These are phyloP conservation scores for Merodon equestris DNA, from an alignment of 2,888 invertebrate species.

Conservation along the genomic window DNA sequence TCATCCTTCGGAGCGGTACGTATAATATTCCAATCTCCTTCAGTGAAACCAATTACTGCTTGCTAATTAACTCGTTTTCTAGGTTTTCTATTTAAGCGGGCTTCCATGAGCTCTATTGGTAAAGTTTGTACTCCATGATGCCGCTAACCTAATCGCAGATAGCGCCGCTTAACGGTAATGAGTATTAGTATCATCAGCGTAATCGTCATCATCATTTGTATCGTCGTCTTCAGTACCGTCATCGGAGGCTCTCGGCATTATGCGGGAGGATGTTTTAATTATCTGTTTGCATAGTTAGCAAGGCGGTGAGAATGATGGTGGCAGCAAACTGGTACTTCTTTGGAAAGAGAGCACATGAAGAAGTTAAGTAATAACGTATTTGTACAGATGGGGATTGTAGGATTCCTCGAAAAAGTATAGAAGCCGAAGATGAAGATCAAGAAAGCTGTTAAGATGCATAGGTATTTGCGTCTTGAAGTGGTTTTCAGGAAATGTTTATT, in stretches of 20 bases:
- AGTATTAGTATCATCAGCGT: slow-evolving; percentile 59
- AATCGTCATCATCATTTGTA: slow-evolving; percentile 5
- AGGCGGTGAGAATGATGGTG: slow-evolving; percentile 4
- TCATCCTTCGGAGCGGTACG: slow-evolving; percentile 13
- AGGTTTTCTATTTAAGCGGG: slow-evolving; percentile 43
- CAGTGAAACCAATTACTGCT: slow-evolving; percentile 64
- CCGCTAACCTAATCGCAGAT: slow-evolving; percentile 49
- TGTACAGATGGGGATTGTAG: too few species aligned
- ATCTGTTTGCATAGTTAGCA: slow-evolving; percentile 42
- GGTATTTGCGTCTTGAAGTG: too few species aligned
- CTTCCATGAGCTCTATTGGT: slow-evolving; percentile 14
- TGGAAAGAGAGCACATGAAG: too few species aligned
- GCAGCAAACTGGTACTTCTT: background rate
- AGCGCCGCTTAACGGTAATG: slow-evolving; percentile 47
- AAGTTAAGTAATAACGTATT: too few species aligned
- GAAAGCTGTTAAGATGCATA: too few species aligned
- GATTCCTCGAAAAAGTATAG: too few species aligned
- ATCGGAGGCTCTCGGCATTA: slow-evolving; percentile 2
- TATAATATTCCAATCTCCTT: slow-evolving; percentile 57
- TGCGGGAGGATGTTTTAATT: slow-evolving; percentile 48
- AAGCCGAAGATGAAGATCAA: too few species aligned
- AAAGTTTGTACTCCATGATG: slow-evolving; percentile 37
- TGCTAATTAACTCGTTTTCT: slow-evolving; percentile 66
- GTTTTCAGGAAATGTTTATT: too few species aligned
- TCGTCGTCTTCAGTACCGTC: background rate